Evolutionary conservation across 1,140 invertebrate species (phyloP).

Genomic region (Mercenaria mercenaria): DNA sequence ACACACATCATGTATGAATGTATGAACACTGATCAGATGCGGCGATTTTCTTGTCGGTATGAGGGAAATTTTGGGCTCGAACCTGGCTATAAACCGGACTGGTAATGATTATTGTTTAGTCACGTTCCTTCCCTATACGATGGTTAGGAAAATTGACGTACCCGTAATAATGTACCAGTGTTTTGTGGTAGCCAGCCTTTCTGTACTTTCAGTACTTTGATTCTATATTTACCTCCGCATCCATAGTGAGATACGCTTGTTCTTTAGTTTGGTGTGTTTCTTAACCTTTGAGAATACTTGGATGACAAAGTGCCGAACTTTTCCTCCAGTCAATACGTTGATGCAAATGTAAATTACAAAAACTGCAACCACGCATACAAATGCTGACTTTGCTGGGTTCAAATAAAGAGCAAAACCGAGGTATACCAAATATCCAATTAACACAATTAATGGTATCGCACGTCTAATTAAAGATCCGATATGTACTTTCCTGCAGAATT

Average conservation of each 20-base stretch:
- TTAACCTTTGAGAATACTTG: neutral
- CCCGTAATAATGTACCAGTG: too few species aligned
- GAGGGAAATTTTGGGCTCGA: too few species aligned
- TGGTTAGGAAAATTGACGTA: too few species aligned
- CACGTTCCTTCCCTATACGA: too few species aligned
- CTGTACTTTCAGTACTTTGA: too few species aligned
- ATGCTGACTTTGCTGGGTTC: conserved; percentile 24
- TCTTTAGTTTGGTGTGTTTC: conserved; percentile 3
- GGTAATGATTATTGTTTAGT: too few species aligned
- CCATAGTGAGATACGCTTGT: neutral
- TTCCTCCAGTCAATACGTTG: conserved; percentile 16
- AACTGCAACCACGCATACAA: conserved; percentile 10
- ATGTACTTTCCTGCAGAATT: neutral
- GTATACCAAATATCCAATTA: conserved; percentile 48
- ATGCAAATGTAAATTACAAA: conserved; percentile 9
- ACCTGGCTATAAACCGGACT: too few species aligned
- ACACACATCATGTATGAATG: too few species aligned
- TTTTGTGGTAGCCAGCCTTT: too few species aligned
- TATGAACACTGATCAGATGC: too few species aligned
- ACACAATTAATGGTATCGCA: neutral
- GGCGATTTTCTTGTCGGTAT: too few species aligned
- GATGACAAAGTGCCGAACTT: neutral
- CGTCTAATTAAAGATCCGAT: neutral
- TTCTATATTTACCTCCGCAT: neutral
- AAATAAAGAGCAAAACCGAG: conserved; percentile 45